These are phyloP conservation scores for Drosophila athabasca DNA, from an alignment of 1,140 invertebrate species.

Conservation along the genomic window DNA sequence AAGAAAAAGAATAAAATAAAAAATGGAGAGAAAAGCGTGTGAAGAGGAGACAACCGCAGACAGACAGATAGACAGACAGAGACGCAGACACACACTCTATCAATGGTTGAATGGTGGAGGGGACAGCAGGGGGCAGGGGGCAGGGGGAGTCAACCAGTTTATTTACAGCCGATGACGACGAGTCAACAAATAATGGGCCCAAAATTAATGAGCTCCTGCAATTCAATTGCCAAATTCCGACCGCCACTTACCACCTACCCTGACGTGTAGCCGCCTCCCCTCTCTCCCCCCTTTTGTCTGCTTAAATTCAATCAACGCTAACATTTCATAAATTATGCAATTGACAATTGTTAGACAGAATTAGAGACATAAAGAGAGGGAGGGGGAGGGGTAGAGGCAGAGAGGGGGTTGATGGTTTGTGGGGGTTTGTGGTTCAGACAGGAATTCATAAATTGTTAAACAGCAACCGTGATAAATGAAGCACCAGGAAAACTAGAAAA, in stretches of 20 bases:
- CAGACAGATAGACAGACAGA: constrained; percentile 40
- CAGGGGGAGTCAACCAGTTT: constrained; percentile 28
- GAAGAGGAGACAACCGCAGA: neutral
- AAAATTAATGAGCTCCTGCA: constrained; percentile 63
- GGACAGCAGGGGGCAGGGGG: constrained; percentile 2
- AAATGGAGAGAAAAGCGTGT: constrained; percentile 8
- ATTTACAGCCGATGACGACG: constrained; percentile 36
- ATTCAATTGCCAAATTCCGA: constrained; percentile 61
- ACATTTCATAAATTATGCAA: constrained; percentile 63
- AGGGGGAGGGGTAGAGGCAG: neutral
- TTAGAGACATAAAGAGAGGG: constrained; percentile 7
- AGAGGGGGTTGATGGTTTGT: constrained; percentile 6
- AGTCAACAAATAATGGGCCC: constrained; percentile 24
- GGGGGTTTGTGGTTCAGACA: constrained; percentile 42
- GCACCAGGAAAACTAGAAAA: constrained; percentile 1
- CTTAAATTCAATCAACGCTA: constrained; percentile 69
- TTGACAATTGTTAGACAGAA: constrained; percentile 21
- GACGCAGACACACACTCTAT: constrained; percentile 36
- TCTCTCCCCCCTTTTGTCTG: constrained; percentile 4
- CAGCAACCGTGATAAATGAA: constrained; percentile 31
- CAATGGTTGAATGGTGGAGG: constrained; percentile 37
- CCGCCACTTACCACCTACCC: constrained; percentile 3
- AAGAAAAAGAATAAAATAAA: constrained; percentile 27
- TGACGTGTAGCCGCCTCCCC: too few relatives aligned
- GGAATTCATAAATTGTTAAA: constrained; percentile 35